Conservation (phyloP, 2,113 vertebrate genomes). For the Misgurnus mizolepis region DNA sequence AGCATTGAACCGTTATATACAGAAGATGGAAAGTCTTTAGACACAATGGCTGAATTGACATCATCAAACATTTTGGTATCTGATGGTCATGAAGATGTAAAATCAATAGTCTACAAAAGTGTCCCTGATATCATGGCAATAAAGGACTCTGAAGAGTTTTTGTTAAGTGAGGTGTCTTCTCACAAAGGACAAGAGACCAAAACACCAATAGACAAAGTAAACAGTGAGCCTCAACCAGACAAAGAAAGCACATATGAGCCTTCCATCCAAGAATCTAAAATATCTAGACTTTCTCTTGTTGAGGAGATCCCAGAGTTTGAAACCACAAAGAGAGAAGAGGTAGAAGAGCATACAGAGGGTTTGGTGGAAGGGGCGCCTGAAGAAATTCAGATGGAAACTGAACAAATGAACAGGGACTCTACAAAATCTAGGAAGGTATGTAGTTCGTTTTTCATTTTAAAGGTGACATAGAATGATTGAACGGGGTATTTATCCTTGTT, state of each 20-base stretch:
- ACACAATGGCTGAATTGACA: background rate
- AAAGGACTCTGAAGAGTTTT: background rate
- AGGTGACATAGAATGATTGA: background rate
- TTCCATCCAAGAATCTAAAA: conserved; percentile 22
- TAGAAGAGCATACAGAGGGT: conserved; percentile 2
- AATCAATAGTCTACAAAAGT: background rate
- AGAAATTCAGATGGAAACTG: conserved; percentile 22
- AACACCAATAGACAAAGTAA: conserved; percentile 39
- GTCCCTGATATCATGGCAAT: background rate
- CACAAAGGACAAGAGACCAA: conserved; percentile 15
- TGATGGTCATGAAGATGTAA: background rate
- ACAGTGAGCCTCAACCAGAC: conserved; percentile 20
- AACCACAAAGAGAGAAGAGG: conserved; percentile 56
- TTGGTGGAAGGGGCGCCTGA: background rate
- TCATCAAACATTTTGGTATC: background rate
- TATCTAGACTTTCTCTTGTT: conserved; percentile 14
- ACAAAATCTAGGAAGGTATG: conserved; percentile 14
- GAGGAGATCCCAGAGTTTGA: conserved; percentile 55
- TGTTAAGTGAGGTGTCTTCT: background rate
- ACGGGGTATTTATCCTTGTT: too few species aligned
- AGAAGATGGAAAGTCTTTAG: conserved; percentile 13
- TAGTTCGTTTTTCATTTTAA: background rate
- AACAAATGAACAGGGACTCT: conserved; percentile 59
- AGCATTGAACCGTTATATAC: background rate
- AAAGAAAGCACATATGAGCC: conserved; percentile 32